Evolutionary conservation across 1,140 invertebrate species (phyloP), one percentile per base, ranked within the genome.

Genomic region (Macrocentrus cingulum): DNA sequence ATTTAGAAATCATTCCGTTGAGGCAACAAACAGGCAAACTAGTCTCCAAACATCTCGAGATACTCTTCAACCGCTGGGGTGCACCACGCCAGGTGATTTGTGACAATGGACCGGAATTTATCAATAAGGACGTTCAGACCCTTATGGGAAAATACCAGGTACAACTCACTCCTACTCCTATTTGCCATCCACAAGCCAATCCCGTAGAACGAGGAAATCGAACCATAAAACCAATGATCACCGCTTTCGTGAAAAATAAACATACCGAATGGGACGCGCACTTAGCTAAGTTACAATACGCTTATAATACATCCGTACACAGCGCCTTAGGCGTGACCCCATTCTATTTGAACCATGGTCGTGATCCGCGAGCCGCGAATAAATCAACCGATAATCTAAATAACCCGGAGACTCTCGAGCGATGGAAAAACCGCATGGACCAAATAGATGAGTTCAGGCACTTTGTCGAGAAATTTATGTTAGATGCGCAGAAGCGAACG

Each of bases 181-280:
- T 52, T 2, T 37, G 37, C 13, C 50, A 52, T 11, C 57, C 42
- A 2, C 48, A 53, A n/a, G 57, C 57, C 0, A 59, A 59, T 36
- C 57, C 57, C 2, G 57, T 59, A 16, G 49, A 59, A 25, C 9
- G 49, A 2, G 20, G 25, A 1, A 59, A 59, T 36, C 20, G 49
- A 20, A 53, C 48, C 0, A 18, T 59, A 23, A 59, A 59, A 6
- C 39, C 57, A n/a, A 2, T 45, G 19, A 45, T 45, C n/a, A 18
- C 22, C 19, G 42, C 42, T 16, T 45, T 8, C 22, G 22, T 20
- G 8, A 5, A n/a, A 45, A 1, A 45, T 19, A 20, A 45, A 1
- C 42, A 45, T 1, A 45, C 19, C 19, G 18, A 16, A 8, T 45
- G 42, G 42, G 42, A 45, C 16, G 16, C 19, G 18, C 6, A 45